These are phyloP conservation scores for Trichopoda pennipes DNA, from an alignment of 2,888 invertebrate species.

Conservation along the genomic window DNA sequence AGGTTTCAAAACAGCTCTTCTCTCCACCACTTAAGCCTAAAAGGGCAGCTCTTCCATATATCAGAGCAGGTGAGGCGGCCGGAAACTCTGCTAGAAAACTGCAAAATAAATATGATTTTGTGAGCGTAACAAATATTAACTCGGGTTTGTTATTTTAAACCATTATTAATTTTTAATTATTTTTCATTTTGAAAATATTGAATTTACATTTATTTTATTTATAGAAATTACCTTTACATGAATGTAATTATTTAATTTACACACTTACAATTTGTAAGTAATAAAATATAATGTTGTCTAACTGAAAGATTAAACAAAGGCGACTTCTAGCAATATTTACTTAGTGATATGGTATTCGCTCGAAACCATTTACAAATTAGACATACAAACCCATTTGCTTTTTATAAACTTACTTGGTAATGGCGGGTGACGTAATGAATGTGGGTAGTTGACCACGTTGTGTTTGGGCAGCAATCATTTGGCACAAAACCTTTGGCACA, in stretches of 20 bases:
- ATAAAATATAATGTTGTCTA: background rate
- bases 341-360: background rate
- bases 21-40: constrained; percentile 85
- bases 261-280: no score
- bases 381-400: background rate
- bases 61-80: constrained; percentile 84
- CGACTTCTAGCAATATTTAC: background rate
- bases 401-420: constrained; percentile 78
- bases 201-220: no score
- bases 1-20: constrained; percentile 82
- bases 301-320: background rate
- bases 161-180: no score
- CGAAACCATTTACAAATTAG: background rate
- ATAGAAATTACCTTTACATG: no score
- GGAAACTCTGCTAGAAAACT: constrained; percentile 79
- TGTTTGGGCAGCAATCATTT: constrained; percentile 84
- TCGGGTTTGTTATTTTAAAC: background rate
- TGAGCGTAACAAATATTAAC: no score
- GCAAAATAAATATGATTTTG: constrained; percentile 1
- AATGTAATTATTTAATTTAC: no score
- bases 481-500: constrained; percentile 89
- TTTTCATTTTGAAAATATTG: no score
- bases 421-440: constrained; percentile 79
- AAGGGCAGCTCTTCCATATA: constrained; percentile 88
- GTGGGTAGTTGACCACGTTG: constrained; percentile 78